Percentiles rank a stretch among this genome's conserved stretches.
Conservation (phyloP, 92 coral and sea anemone species). For the Scolanthus callimorphus region DNA sequence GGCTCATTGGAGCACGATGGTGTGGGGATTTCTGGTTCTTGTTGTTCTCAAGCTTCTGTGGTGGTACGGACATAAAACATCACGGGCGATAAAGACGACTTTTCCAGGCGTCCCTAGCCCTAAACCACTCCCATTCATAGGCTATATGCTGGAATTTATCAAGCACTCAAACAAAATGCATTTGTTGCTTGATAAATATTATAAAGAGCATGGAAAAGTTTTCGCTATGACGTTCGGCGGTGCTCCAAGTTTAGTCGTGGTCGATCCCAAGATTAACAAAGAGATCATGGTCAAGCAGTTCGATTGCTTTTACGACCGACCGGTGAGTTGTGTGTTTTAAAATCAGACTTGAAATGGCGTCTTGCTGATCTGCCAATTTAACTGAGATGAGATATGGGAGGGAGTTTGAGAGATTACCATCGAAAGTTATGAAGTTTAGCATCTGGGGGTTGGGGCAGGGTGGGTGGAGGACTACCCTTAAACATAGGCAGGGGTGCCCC, state of each 20-base stretch:
- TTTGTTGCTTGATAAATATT: slow-evolving; percentile 40
- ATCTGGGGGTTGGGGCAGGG: too few relatives aligned
- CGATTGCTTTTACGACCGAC: slow-evolving; percentile 19
- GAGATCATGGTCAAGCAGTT: slow-evolving; percentile 25
- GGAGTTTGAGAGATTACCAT: neutral
- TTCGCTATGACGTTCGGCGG: neutral
- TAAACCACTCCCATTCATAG: slow-evolving; percentile 58
- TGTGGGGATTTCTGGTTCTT: slow-evolving; percentile 5
- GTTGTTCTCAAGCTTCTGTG: slow-evolving; percentile 1
- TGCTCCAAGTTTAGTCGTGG: slow-evolving; percentile 5
- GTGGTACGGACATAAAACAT: slow-evolving; percentile 33
- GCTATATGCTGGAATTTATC: slow-evolving; percentile 22
- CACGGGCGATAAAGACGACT: slow-evolving; percentile 23
- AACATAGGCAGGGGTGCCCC: too few relatives aligned
- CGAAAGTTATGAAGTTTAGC: too few relatives aligned
- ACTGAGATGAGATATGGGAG: too few relatives aligned
- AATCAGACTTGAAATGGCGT: too few relatives aligned
- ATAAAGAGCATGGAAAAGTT: slow-evolving; percentile 58
- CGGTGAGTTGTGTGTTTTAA: slow-evolving; percentile 27
- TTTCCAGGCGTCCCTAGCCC: slow-evolving; percentile 64
- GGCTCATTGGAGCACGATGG: slow-evolving; percentile 9
- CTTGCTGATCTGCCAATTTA: too few relatives aligned
- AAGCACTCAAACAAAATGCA: slow-evolving; percentile 36
- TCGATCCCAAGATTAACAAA: slow-evolving; percentile 18
- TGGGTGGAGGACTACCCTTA: too few relatives aligned